Evolutionary conservation across 2,888 invertebrate genomes (phyloP), one percentile per base, ranked within the genome.

Genomic region (Drosophila lacicola): DNA sequence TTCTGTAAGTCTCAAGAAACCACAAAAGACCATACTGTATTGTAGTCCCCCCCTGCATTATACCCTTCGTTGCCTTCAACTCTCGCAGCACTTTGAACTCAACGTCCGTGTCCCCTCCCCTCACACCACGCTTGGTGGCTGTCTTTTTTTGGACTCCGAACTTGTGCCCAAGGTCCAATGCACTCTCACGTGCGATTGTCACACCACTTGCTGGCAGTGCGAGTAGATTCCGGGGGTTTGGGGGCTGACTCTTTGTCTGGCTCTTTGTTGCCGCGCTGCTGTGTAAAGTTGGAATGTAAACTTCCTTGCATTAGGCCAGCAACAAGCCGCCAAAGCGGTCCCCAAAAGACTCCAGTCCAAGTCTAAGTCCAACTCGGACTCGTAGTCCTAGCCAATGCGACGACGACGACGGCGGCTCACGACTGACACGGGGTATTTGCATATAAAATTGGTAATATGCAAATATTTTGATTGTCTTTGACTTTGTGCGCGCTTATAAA

Each of bases 381-480:
- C 64, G 75, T 68, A 71, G 58, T 68, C 62, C 50, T 42, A 74
- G 78, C 70, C 78, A 74, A 37, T 41, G 68, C 78, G 70, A 44
- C 74, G 74, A 57, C 45, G 9, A 54, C 46, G 76, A 51, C 78
- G 83, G 69, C 78, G 78, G 71, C 86, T 83, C 83, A 83, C 83
- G 86, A 83, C 83, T 83, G 86, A 84, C 87, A 87, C 72, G 74
- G 74, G 80, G 65, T 80, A 90, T 90, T 90, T 90, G 89, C 91
- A 90, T 91, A 90, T 87, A 88, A 90, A 90, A 89, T 90, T 87
- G 90, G 78, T 82, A 90, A 91, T 91, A 91, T 91, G 91, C 90
- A 90, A 91, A 91, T 91, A 91, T 90, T 91, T 91, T 91, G 91
- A 91, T 91, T 91, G 91, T 90, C 90, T 91, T 90, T 89, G 90